Conservation (phyloP, 2,888 invertebrate genomes). For the Hypsopygia costalis region DNA sequence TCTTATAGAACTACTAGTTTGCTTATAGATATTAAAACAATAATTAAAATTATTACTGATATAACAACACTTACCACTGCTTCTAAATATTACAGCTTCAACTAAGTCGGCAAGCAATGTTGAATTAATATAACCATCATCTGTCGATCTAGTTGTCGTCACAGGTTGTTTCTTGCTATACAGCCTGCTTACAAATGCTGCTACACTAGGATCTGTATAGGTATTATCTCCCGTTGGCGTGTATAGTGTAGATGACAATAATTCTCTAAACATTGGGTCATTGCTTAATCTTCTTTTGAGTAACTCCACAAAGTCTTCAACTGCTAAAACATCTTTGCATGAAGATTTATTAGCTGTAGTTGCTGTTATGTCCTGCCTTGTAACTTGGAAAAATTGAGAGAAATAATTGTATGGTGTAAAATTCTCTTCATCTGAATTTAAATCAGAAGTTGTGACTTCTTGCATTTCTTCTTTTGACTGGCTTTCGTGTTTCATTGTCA, state of each 20-base stretch:
- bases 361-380: conserved; percentile 27
- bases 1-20: too few species aligned
- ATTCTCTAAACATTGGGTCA: conserved; percentile 54
- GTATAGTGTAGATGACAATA: conserved; percentile 34
- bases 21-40: too few species aligned
- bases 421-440: conserved; percentile 22
- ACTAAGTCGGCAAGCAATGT: conserved; percentile 66
- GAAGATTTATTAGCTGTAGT: conserved; percentile 26
- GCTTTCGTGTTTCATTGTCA: too few species aligned
- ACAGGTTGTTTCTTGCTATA: conserved; percentile 52
- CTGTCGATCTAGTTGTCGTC: conserved; percentile 39
- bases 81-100: conserved; percentile 69
- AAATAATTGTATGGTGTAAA: conserved; percentile 50
- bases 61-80: conserved; percentile 56
- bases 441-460: background rate
- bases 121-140: conserved; percentile 55
- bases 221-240: conserved; percentile 31
- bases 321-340: conserved; percentile 49
- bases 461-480: too few species aligned
- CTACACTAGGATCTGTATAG: conserved; percentile 51
- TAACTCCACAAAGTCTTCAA: conserved; percentile 60
- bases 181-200: conserved; percentile 52
- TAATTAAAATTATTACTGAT: too few species aligned
- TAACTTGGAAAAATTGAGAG: conserved; percentile 45
- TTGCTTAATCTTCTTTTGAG: conserved; percentile 57